These are phyloP conservation scores for Tenthredo mesomela DNA, from an alignment of 2,888 invertebrate genomes.

Conservation along the genomic window DNA sequence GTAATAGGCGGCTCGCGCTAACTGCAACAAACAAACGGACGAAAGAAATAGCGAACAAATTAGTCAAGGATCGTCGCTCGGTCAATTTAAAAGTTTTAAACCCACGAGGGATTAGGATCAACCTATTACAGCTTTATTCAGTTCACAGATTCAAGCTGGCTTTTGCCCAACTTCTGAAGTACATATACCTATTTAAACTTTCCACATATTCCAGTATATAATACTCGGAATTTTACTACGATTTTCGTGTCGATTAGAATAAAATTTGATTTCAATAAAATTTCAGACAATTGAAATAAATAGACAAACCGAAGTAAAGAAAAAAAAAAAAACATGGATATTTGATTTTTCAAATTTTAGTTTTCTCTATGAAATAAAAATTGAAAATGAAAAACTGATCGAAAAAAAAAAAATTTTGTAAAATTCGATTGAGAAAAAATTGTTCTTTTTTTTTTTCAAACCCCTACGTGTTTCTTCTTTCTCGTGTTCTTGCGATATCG, in stretches of 20 bases:
- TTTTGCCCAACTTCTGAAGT: background rate
- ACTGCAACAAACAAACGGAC: slow-evolving; percentile 3
- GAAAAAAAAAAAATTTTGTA: background rate
- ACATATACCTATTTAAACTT: background rate
- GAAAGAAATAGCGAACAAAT: background rate
- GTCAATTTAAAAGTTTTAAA: slow-evolving; percentile 7
- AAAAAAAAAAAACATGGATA: background rate
- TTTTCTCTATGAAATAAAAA: too few relatives aligned
- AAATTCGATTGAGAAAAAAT: too few relatives aligned
- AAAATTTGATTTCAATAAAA: background rate
- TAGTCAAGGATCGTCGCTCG: slow-evolving; percentile 37
- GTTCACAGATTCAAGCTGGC: background rate
- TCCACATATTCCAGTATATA: too few relatives aligned
- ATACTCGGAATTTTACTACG: background rate
- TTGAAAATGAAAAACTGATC: too few relatives aligned
- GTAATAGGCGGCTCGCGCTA: background rate
- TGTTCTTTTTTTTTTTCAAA: too few relatives aligned
- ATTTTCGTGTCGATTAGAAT: background rate
- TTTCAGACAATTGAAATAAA: background rate
- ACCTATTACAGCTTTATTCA: background rate
- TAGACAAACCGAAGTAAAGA: background rate
- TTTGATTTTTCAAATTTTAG: background rate
- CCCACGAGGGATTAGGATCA: slow-evolving; percentile 8
- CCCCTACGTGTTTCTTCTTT: too few relatives aligned
- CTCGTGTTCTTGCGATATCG: too few relatives aligned